Base-by-base conservation (phyloP, 2,113 vertebrate genomes). In the Menura novaehollandiae region DNA sequence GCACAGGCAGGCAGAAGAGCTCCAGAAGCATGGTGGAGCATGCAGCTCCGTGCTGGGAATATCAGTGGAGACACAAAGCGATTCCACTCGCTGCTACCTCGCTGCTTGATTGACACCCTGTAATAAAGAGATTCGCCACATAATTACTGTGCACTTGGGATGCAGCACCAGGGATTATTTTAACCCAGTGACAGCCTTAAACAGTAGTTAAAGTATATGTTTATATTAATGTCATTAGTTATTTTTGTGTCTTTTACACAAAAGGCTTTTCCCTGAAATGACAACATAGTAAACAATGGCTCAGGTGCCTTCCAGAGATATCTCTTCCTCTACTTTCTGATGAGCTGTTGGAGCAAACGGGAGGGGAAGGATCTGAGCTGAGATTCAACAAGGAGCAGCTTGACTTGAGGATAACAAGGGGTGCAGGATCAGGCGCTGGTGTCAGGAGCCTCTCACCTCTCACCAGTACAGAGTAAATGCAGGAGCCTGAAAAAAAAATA, bases 131-230 rank as follows among this genome's bases (percentile, higher is more conserved):
- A 93, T 92, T 94, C 3, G 2, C 83, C 92, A 92, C 88, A 58
- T 96, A 95, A 96, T 97, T 95, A 91, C 52, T 2, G 4, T 87
- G 92, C 86, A 49, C 62, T 93, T 78, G 91, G 91, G 91, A 97
- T 93, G 88, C 86, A 78, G 76, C 62, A 64, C 69, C 56, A 58
- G 46, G 72, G 56, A 84, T 77, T 67, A 35, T 60, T 72, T 92
- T 93, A 96, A 85, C 88, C 95, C 52, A 51, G 73, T 79, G 95
- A 92, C 95, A 96, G 95, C 62, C 76, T 94, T 91, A 95, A 95
- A 94, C 3, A 80, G 83, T 88, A 81, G 79, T 92, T 92, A 91
- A 95, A 96, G 72, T 44, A 32, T 39, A 59, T 89, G 86, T 95
- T 95, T 95, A 73, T 92, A 87, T 78, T 94, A 94, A 84, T 64